These are phyloP conservation scores for Sinohyriopsis cumingii DNA, from an alignment of 2,888 invertebrate genomes.

Conservation along the genomic window DNA sequence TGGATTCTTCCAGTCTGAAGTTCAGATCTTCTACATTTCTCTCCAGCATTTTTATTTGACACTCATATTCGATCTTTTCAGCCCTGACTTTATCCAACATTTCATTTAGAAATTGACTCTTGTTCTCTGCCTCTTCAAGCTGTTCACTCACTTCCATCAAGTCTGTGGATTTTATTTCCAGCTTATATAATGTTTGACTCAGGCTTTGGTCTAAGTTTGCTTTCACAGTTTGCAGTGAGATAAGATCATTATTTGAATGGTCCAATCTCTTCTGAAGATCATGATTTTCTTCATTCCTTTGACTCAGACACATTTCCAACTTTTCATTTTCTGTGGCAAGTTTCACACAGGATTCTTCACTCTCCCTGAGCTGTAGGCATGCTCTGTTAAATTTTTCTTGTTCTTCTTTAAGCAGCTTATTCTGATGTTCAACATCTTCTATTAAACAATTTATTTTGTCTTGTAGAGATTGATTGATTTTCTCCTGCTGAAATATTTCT, in stretches of 20 bases:
- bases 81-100: conserved; percentile 17
- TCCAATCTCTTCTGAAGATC: conserved; percentile 21
- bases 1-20: conserved; percentile 13
- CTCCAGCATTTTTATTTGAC: conserved; percentile 9
- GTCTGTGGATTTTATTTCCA: conserved; percentile 7
- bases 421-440: neutral
- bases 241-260: neutral
- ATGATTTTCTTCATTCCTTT: conserved; percentile 8
- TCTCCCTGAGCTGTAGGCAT: neutral
- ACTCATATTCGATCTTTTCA: conserved; percentile 12
- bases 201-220: conserved; percentile 10
- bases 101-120: conserved; percentile 5
- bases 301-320: conserved; percentile 11
- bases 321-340: conserved; percentile 9
- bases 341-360: neutral
- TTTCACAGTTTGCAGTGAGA: neutral
- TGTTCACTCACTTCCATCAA: conserved; percentile 2
- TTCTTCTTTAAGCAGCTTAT: no score
- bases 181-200: no score
- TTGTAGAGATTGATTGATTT: neutral
- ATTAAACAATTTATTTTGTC: conserved; percentile 4
- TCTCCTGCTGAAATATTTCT: neutral
- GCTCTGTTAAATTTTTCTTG: neutral
- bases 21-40: conserved; percentile 19
- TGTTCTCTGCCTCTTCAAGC: conserved; percentile 17